A percentile compares a stretch with the other conserved stretches of the same genome.
phyloP scores from a whole-genome alignment of 2,888 invertebrate species.

The Pyrocoelia pectoralis region DNA sequence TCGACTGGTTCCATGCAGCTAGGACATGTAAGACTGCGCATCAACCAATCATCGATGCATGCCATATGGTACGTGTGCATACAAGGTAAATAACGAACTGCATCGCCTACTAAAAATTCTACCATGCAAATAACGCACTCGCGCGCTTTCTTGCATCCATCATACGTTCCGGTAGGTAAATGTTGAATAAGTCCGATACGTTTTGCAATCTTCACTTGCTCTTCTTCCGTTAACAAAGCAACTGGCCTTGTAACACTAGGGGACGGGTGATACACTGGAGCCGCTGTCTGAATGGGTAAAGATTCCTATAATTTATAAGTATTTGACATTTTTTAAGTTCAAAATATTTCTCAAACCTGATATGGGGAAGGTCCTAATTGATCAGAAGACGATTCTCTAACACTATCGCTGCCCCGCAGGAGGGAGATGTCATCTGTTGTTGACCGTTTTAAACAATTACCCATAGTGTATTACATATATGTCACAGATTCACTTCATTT shows the following conservation, averaged over 20 bases:
- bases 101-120: slow-evolving; percentile 82
- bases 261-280: slow-evolving; percentile 73
- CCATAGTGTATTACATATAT: slow-evolving; percentile 64
- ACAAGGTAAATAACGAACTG: slow-evolving; percentile 85
- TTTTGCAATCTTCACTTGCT: slow-evolving; percentile 87
- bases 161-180: slow-evolving; percentile 82
- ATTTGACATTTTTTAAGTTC: slow-evolving; percentile 40
- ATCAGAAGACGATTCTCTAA: slow-evolving; percentile 66
- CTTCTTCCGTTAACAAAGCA: slow-evolving; percentile 77
- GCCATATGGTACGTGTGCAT: slow-evolving; percentile 90
- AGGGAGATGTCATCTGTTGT: slow-evolving; percentile 71
- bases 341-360: slow-evolving; percentile 54
- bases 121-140: slow-evolving; percentile 95
- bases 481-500: slow-evolving; percentile 52
- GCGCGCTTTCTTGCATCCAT: slow-evolving; percentile 75
- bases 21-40: slow-evolving; percentile 89
- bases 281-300: slow-evolving; percentile 62
- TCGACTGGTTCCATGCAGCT: slow-evolving; percentile 95
- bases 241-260: slow-evolving; percentile 69
- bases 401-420: slow-evolving; percentile 66
- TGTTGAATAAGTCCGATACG: slow-evolving; percentile 88
- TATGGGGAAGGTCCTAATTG: slow-evolving; percentile 67
- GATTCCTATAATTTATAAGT: slow-evolving; percentile 51
- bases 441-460: slow-evolving; percentile 75
- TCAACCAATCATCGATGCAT: slow-evolving; percentile 90